Base-by-base conservation (phyloP, 1,140 invertebrate species). In the Orius insidiosus region DNA sequence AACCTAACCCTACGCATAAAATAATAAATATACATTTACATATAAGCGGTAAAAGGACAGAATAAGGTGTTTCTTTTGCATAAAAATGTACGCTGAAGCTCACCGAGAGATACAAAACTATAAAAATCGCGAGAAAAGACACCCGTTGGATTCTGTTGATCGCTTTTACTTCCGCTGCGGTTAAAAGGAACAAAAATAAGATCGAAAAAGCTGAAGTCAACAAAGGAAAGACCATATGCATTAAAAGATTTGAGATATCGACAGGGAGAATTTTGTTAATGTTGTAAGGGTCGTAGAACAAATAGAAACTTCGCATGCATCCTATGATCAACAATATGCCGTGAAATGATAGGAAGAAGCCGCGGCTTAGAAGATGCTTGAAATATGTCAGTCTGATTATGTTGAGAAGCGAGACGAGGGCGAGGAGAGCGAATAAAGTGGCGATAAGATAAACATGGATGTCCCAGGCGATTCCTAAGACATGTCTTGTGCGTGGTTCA, bases 271-370 rank as follows among this genome's bases (percentile, higher is more conserved):
- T 80, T 34, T 72, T 69, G 47, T 78, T 75, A 5, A 82, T 74
- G 56, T 90, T 90, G 57, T 93, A 92, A 0, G 85, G 80, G 64
- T 92, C 87, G 55, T 87, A 83, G 52, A 87, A 81, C 41, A 93
- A 69, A 57, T 86, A 88, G 54, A 86, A 79, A 53, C 85, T 83
- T 38, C 87, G 67, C 51, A 85, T 64, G 4, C 79, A 70, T 53
- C 86, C 87, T 7, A 88, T 76, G 9, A 78, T 66, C 2, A 86
- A 79, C 8, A 92, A 59, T 33, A 89, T 70, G 1, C 84, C 61
- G 60, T 89, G 83, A 5, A 90, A 68, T 5, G 79, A 77, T 3
- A 89, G 69, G 57, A 89, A 92, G 61, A 89, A 89, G 11, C 78
- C 79, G 54, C 81, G 79, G 0, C 74, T 75, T 50, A 85, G 72